These are phyloP conservation scores for Fringilla coelebs DNA, from an alignment of 2,797 vertebrate genomes.

Conservation along the genomic window DNA sequence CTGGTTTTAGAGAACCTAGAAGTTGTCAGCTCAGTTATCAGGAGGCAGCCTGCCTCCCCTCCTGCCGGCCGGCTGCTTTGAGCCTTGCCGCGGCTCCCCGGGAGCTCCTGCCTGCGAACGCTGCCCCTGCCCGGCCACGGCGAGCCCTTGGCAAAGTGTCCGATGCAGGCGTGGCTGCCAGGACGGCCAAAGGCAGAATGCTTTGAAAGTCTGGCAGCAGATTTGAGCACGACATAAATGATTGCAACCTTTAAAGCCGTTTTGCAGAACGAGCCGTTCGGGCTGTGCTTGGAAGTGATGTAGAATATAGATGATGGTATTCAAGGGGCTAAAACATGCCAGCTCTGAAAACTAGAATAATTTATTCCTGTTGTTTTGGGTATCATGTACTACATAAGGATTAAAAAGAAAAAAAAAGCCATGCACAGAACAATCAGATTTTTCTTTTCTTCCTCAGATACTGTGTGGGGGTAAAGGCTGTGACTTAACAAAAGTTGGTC, in stretches of 20 bases:
- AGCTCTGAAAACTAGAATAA: background rate
- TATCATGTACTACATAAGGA: background rate
- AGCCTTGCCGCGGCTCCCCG: background rate
- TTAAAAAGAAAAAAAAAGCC: background rate
- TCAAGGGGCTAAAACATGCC: background rate
- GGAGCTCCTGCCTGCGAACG: background rate
- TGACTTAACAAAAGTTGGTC: background rate
- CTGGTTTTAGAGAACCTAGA: slow-evolving; percentile 53
- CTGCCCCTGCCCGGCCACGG: background rate
- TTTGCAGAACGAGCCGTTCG: background rate
- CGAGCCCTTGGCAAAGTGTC: background rate
- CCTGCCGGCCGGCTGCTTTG: background rate
- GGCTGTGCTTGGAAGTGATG: background rate
- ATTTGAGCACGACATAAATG: background rate
- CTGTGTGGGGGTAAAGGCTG: background rate
- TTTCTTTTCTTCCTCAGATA: background rate
- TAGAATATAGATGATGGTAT: background rate
- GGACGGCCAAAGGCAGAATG: background rate
- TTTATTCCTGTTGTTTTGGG: slow-evolving; percentile 19
- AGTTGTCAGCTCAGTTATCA: slow-evolving; percentile 52
- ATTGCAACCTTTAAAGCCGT: background rate
- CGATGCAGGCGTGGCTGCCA: background rate
- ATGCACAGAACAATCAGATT: background rate
- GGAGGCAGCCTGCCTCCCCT: background rate
- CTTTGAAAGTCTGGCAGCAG: background rate